Percentiles rank a stretch among this genome's conserved stretches.
These are phyloP conservation scores for Rachycentron canadum DNA, from an alignment of 2,797 vertebrate species.

Conservation along the genomic window DNA sequence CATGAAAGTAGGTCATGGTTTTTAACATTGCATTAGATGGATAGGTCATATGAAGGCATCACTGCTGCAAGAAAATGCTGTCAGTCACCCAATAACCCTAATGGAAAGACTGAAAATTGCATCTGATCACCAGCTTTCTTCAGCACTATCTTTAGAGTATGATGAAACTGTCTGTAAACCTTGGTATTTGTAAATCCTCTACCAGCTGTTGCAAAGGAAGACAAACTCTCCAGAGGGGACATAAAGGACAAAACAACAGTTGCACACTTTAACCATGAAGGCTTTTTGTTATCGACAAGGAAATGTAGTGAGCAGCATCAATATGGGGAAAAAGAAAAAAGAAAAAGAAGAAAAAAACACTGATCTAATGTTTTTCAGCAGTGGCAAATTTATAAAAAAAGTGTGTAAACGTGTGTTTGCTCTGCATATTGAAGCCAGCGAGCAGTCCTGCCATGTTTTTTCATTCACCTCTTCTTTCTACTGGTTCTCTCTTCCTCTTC, in stretches of 20 bases:
- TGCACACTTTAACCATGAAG: background rate
- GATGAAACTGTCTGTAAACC: constrained; percentile 20
- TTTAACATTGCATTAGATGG: background rate
- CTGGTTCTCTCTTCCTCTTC: background rate
- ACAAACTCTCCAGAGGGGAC: background rate
- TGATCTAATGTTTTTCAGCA: background rate
- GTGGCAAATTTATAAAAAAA: background rate
- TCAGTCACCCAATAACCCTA: background rate
- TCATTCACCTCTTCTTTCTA: background rate
- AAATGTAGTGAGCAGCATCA: background rate
- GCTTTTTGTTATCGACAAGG: background rate
- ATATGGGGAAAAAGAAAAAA: too few species aligned
- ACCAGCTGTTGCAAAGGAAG: background rate
- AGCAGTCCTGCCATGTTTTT: background rate
- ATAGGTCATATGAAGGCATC: background rate
- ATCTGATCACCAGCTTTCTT: too few species aligned
- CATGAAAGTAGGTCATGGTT: background rate
- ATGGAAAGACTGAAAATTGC: too few species aligned
- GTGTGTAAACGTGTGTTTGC: constrained; percentile 7
- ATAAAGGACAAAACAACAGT: background rate
- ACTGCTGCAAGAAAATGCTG: background rate
- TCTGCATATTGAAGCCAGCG: constrained; percentile 16
- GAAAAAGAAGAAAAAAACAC: background rate
- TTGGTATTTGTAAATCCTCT: background rate
- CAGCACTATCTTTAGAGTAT: too few species aligned